phyloP scores from a whole-genome alignment of 2,888 invertebrate genomes.

The Tortrix viridana region DNA sequence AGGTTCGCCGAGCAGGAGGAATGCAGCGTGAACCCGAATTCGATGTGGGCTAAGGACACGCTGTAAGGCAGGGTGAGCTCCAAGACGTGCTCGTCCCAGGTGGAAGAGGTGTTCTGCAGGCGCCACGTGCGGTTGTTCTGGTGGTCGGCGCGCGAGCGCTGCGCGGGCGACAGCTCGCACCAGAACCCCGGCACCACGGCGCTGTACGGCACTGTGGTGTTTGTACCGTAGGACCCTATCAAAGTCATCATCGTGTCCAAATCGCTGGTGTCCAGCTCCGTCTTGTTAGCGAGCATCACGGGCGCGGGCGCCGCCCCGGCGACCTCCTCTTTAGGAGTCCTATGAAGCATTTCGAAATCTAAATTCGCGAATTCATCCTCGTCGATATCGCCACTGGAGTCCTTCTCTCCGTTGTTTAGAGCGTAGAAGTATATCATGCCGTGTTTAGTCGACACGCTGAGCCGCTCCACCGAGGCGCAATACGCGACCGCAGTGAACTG shows the following conservation, averaged over 20 bases:
- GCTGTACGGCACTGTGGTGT: constrained; percentile 86
- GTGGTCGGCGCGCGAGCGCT: constrained; percentile 94
- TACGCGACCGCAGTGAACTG: constrained; percentile 93
- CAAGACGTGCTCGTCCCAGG: constrained; percentile 97
- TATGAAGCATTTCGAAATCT: constrained; percentile 74
- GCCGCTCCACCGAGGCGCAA: constrained; percentile 93
- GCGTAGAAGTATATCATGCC: constrained; percentile 94
- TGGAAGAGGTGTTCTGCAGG: constrained; percentile 93
- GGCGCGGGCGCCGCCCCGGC: constrained; percentile 61
- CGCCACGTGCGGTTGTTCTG: constrained; percentile 96
- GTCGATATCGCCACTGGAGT: constrained; percentile 88
- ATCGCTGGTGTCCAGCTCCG: constrained; percentile 83
- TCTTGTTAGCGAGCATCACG: constrained; percentile 84
- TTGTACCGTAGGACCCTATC: constrained; percentile 89
- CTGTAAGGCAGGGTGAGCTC: constrained; percentile 93
- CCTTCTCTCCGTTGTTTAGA: constrained; percentile 88
- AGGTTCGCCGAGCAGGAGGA: constrained; percentile 88
- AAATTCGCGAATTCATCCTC: constrained; percentile 86
- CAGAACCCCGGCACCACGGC: constrained; percentile 97
- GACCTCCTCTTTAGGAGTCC: constrained; percentile 67
- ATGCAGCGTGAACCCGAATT: constrained; percentile 93
- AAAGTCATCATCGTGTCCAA: constrained; percentile 88
- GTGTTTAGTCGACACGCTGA: constrained; percentile 92
- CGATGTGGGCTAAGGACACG: constrained; percentile 93
- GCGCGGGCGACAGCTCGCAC: constrained; percentile 96